Evolutionary conservation across 2,797 vertebrate genomes (phyloP), one percentile per base, ranked within the genome.

Genomic region (Dallia pectoralis): DNA sequence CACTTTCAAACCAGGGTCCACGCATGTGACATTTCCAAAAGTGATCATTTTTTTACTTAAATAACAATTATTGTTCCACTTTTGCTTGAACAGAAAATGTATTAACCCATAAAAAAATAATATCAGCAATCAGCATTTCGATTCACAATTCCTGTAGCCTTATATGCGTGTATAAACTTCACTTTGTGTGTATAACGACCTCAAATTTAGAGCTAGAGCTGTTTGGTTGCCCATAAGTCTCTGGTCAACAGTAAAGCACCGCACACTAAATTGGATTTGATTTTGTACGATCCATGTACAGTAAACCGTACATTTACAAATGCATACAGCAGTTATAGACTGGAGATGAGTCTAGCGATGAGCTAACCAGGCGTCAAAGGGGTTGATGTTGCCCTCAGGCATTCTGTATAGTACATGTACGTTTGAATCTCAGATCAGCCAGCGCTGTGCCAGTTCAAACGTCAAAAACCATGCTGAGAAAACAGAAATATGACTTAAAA

Each of bases 291-390:
- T 12, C 1, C n/a, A 14, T 25, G 11, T 59, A 25, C 53, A 59
- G 53, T 25, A 59, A 12, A 27, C 53, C 9, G 53, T 25, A 27
- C 53, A 59, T 59, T 59, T 59, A 59, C 53, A 56, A 56, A 25
- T 56, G 53, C 53, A 56, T 56, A 14, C 2, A 44, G 40, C 9
- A 44, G 40, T 12, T 44, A 44, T 44, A 44, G 40, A 44, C 40
- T 14, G 40, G 40, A 44, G 40, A 12, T 44, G 40, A 44, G 53
- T 25, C 59, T 71, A 63, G 71, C 71, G 48, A 69, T 75, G 69
- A 1, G 67, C 74, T 62, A 67, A 53, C 48, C 47, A 72, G 70
- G 76, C 72, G 66, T 72, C 70, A 73, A 71, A 71, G 68, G 70
- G 53, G 53, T 59, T 25, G 53, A 59, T 59, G 53, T 59, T 27